Percentiles rank a stretch among this genome's conserved stretches.
Evolutionary conservation across 2,888 invertebrate species (phyloP).

Genomic region (Archaeoteleia sp.): DNA sequence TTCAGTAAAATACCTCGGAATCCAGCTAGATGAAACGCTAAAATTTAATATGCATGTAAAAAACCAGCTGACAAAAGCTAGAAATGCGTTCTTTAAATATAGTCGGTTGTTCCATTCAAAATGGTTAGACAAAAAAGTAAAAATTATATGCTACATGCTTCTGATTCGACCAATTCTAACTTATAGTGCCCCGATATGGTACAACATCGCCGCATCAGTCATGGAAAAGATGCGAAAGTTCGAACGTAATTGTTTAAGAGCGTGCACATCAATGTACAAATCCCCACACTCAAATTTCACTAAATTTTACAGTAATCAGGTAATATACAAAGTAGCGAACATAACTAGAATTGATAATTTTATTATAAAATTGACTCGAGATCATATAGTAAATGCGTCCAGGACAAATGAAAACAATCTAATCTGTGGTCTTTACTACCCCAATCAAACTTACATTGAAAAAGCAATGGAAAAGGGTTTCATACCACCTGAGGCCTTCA

Average conservation of each 20-base stretch:
- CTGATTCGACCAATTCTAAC: slow-evolving; percentile 43
- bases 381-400: slow-evolving; percentile 3
- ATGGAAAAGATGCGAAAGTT: slow-evolving; percentile 41
- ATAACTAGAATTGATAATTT: slow-evolving; percentile 17
- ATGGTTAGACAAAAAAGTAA: background rate
- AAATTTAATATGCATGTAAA: slow-evolving; percentile 10
- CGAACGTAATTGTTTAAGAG: slow-evolving; percentile 47
- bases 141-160: slow-evolving; percentile 21
- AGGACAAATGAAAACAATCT: slow-evolving; percentile 5
- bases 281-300: background rate
- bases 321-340: slow-evolving; percentile 11
- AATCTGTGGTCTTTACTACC: background rate
- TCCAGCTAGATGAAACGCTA: slow-evolving; percentile 29
- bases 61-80: slow-evolving; percentile 20
- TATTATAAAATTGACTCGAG: slow-evolving; percentile 9
- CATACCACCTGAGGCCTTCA: slow-evolving; percentile 22
- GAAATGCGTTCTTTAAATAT: slow-evolving; percentile 12
- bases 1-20: slow-evolving; percentile 36
- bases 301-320: slow-evolving; percentile 4
- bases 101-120: slow-evolving; percentile 10
- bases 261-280: slow-evolving; percentile 27
- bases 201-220: slow-evolving; percentile 16
- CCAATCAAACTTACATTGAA: slow-evolving; percentile 1
- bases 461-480: slow-evolving; percentile 7
- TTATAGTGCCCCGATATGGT: slow-evolving; percentile 44